These are phyloP conservation scores for Tuberolachnus salignus DNA, from an alignment of 2,888 invertebrate genomes.

Conservation along the genomic window DNA sequence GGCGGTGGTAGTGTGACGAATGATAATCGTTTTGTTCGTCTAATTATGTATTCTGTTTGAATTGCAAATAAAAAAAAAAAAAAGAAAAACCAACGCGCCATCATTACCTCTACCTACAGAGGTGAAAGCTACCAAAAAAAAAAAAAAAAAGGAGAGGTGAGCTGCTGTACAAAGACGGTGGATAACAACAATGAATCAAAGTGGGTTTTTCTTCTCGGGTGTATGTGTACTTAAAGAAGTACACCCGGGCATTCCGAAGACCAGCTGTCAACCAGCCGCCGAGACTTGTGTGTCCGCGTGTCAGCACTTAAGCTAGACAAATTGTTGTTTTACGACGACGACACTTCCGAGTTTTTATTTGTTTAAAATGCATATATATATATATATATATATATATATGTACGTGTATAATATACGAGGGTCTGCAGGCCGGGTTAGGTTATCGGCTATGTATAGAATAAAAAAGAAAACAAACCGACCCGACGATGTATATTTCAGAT, in stretches of 20 bases:
- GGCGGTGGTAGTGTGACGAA: neutral
- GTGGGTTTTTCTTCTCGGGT: conserved; percentile 38
- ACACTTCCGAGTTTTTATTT: conserved; percentile 47
- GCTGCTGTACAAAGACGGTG: neutral
- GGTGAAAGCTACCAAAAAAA: conserved; percentile 39
- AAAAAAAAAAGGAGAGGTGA: conserved; percentile 36
- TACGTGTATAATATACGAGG: too few species aligned
- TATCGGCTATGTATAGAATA: conserved; percentile 19
- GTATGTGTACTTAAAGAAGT: conserved; percentile 28
- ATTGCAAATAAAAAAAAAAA: conserved; percentile 10
- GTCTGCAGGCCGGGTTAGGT: neutral
- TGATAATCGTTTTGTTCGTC: conserved; percentile 33
- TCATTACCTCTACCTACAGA: too few species aligned
- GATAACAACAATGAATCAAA: conserved; percentile 36
- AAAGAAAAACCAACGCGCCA: neutral
- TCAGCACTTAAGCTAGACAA: conserved; percentile 56
- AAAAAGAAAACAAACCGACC: neutral
- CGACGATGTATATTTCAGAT: neutral
- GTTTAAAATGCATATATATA: conserved; percentile 33
- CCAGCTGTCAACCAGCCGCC: conserved; percentile 43
- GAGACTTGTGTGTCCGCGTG: conserved; percentile 43
- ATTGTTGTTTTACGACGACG: conserved; percentile 46
- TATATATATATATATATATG: too few species aligned
- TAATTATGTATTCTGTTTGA: conserved; percentile 35
- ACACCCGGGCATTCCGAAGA: conserved; percentile 34